Evolutionary conservation across 1,140 invertebrate species (phyloP).

Genomic region (Mercenaria mercenaria): DNA sequence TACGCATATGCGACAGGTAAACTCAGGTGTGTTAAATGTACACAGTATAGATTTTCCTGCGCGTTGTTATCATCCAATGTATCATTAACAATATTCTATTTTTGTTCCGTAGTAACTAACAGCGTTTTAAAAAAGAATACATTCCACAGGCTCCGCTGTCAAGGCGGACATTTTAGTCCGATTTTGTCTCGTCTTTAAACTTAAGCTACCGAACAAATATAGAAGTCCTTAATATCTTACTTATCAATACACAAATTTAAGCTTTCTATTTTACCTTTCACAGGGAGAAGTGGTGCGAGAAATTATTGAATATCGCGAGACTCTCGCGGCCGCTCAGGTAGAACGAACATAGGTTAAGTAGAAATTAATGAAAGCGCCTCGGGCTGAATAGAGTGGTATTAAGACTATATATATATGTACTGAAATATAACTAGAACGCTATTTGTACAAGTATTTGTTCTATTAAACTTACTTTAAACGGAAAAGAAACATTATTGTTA

Average conservation of each 20-base stretch:
- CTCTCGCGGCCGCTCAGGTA: conserved; percentile 7
- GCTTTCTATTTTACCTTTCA: conserved; percentile 59
- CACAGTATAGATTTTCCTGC: conserved; percentile 38
- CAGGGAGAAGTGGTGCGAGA: conserved; percentile 24
- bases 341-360: conserved; percentile 43
- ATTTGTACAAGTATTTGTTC: too few relatives aligned
- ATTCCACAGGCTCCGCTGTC: background rate
- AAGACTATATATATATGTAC: background rate
- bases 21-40: conserved; percentile 22
- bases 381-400: background rate
- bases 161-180: background rate
- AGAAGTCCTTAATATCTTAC: background rate
- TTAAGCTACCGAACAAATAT: background rate
- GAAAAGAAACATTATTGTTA: too few relatives aligned
- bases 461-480: too few relatives aligned
- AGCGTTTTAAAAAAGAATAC: conserved; percentile 7
- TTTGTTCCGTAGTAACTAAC: background rate
- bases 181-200: background rate
- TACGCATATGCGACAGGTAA: conserved; percentile 28
- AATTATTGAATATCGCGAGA: conserved; percentile 60
- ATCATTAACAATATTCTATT: background rate
- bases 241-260: conserved; percentile 38
- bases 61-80: background rate
- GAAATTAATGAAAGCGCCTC: conserved; percentile 55
- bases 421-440: too few relatives aligned